Conservation (phyloP, 2,797 vertebrate genomes). For the Lagorchestes hirsutus region DNA sequence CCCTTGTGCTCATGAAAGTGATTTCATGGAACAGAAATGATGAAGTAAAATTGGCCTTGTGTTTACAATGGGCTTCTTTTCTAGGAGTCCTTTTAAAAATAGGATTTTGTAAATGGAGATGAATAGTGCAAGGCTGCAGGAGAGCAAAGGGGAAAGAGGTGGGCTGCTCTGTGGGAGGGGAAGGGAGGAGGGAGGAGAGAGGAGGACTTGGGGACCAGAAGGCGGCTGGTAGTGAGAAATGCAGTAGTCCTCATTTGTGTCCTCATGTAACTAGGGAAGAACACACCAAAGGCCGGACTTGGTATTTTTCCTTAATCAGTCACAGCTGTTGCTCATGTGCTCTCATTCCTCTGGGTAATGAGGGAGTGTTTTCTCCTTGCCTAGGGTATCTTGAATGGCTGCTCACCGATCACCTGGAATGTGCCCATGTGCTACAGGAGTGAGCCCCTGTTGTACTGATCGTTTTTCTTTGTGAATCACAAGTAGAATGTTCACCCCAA, state of each 20-base stretch:
- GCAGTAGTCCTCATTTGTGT: conserved; percentile 64
- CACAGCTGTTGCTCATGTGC: conserved; percentile 72
- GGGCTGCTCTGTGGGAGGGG: not conserved
- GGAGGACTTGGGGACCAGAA: not conserved
- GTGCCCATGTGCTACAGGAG: not conserved
- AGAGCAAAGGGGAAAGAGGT: conserved; percentile 41
- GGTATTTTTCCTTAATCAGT: conserved; percentile 74
- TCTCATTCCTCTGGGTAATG: conserved; percentile 19
- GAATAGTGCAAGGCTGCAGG: conserved; percentile 23
- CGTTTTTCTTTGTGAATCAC: conserved; percentile 55
- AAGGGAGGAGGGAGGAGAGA: not conserved
- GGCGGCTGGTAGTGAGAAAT: conserved; percentile 69
- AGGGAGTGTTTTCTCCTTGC: conserved; percentile 60
- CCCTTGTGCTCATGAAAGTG: conserved; percentile 62
- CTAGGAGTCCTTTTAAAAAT: conserved; percentile 50
- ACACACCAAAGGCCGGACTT: conserved; percentile 55
- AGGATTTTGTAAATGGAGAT: conserved; percentile 50
- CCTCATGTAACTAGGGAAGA: conserved; percentile 69
- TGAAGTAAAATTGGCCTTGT: conserved; percentile 52
- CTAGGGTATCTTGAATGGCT: conserved; percentile 47
- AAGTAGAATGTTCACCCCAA: conserved; percentile 48
- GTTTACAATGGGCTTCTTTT: conserved; percentile 55
- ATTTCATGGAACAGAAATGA: conserved; percentile 35
- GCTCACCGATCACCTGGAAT: not conserved
- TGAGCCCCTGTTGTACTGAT: not conserved